phyloP scores from a whole-genome alignment of 1,140 invertebrate species.

The Drosophila ficusphila region DNA sequence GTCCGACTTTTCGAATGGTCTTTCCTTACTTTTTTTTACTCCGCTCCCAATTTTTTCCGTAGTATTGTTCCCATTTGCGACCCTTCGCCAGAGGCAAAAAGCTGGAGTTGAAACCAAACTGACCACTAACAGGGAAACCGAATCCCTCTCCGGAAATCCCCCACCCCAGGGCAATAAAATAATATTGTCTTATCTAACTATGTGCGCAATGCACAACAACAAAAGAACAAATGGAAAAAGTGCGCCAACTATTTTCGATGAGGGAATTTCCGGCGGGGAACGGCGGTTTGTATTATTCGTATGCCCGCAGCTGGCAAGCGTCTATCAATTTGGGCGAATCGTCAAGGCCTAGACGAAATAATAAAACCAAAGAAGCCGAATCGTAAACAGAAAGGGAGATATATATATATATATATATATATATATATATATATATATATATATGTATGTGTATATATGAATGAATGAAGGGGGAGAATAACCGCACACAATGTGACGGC shows the following conservation, averaged over 20 bases:
- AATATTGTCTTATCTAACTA: slow-evolving; percentile 82
- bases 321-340: slow-evolving; percentile 37
- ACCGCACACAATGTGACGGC: slow-evolving; percentile 47
- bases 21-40: background rate
- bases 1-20: background rate
- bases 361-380: slow-evolving; percentile 66
- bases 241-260: slow-evolving; percentile 56
- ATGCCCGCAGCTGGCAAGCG: slow-evolving; percentile 51
- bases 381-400: slow-evolving; percentile 30
- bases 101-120: slow-evolving; percentile 8
- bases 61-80: slow-evolving; percentile 2
- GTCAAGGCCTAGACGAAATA: slow-evolving; percentile 56
- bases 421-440: background rate
- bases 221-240: slow-evolving; percentile 43
- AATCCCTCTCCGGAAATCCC: slow-evolving; percentile 11
- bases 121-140: slow-evolving; percentile 37
- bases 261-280: slow-evolving; percentile 3
- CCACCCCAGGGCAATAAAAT: slow-evolving; percentile 64
- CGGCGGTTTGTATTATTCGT: slow-evolving; percentile 47
- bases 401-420: background rate
- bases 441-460: too few species aligned
- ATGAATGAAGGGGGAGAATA: slow-evolving; percentile 1
- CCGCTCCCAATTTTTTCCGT: background rate
- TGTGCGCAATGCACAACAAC: slow-evolving; percentile 71
- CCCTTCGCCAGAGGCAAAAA: slow-evolving; percentile 5